Conservation (phyloP, 2,888 invertebrate species). For the Selenia dentaria region DNA sequence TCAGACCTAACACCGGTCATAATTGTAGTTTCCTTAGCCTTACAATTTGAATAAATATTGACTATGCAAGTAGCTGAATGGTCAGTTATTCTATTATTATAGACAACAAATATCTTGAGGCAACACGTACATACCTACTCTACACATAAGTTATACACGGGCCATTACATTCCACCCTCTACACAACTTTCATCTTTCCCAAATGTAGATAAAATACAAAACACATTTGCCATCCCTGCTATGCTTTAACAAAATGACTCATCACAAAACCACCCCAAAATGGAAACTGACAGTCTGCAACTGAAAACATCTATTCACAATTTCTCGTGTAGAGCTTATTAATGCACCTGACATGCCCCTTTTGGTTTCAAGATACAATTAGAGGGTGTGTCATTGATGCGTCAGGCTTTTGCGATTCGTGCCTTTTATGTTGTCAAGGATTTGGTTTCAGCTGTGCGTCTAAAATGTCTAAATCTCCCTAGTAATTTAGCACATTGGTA, state of each 20-base stretch:
- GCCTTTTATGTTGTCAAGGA: conserved; percentile 36
- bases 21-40: too few species aligned
- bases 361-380: conserved; percentile 43
- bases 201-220: background rate
- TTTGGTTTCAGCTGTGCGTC: conserved; percentile 12
- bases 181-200: background rate
- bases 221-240: background rate
- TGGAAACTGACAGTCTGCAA: conserved; percentile 5
- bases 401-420: conserved; percentile 33
- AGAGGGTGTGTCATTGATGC: conserved; percentile 52
- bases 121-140: background rate
- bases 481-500: too few species aligned
- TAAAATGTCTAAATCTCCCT: background rate
- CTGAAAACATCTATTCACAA: conserved; percentile 8
- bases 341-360: conserved; percentile 43
- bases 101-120: too few species aligned
- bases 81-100: too few species aligned
- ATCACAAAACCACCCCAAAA: conserved; percentile 1
- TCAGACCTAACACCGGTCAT: too few species aligned
- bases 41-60: too few species aligned
- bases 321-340: conserved; percentile 33
- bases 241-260: background rate
- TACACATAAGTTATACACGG: background rate
- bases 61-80: too few species aligned
- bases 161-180: background rate